Conservation (phyloP, 2,888 invertebrate genomes). For the Odontocerum albicorne region DNA sequence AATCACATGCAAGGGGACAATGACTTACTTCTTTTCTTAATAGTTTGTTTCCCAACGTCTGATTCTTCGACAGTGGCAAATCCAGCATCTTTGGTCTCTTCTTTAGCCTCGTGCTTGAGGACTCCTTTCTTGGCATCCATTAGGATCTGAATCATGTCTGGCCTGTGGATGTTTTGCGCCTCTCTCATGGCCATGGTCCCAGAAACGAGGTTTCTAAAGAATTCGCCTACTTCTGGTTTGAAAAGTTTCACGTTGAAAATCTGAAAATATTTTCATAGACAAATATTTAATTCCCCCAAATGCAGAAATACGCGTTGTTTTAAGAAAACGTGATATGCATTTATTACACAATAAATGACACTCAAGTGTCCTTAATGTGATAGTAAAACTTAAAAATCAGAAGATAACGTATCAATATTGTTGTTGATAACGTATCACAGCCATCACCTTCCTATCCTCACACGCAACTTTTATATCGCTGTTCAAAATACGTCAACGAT, state of each 20-base stretch:
- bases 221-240: not conserved
- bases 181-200: conserved; percentile 49
- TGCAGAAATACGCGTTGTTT: too few species aligned
- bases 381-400: too few species aligned
- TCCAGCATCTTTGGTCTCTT: conserved; percentile 46
- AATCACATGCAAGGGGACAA: too few species aligned
- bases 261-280: not conserved
- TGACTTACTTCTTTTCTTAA: conserved; percentile 7
- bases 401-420: too few species aligned
- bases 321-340: too few species aligned
- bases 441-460: too few species aligned
- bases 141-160: conserved; percentile 59
- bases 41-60: conserved; percentile 40
- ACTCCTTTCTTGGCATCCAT: conserved; percentile 51
- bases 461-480: too few species aligned
- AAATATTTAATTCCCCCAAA: too few species aligned
- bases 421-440: too few species aligned
- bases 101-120: conserved; percentile 43
- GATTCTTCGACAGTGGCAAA: conserved; percentile 51
- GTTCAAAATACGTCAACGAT: too few species aligned
- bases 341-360: too few species aligned
- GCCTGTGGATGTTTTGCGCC: conserved; percentile 49
- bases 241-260: not conserved
- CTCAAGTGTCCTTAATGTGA: too few species aligned
- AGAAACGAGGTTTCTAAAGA: not conserved